Evolutionary conservation across 1,140 invertebrate genomes (phyloP).

Genomic region (Lepidurus arcticus): DNA sequence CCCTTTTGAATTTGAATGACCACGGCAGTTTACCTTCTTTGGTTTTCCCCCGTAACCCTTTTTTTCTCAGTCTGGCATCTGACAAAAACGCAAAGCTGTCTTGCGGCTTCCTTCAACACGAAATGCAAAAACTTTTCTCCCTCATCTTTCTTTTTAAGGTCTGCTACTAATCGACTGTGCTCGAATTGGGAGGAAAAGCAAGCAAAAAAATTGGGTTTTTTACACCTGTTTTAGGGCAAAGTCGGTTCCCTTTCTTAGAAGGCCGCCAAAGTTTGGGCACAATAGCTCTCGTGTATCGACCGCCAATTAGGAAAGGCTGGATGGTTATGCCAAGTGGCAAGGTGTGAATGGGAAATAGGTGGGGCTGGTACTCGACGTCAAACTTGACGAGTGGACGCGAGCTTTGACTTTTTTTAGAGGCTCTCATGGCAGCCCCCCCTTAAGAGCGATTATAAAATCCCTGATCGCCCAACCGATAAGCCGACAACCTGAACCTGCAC

Average conservation of each 20-base stretch:
- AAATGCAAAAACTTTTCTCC: not conserved
- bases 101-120: not conserved
- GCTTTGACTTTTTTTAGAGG: not conserved
- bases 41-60: not conserved
- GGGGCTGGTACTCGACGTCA: slow-evolving; percentile 16
- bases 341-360: slow-evolving; percentile 19
- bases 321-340: slow-evolving; percentile 18
- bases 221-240: not conserved
- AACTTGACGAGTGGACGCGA: slow-evolving; percentile 20
- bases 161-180: not conserved
- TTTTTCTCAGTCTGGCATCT: not conserved
- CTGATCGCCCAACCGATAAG: slow-evolving; percentile 10
- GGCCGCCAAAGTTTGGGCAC: slow-evolving; percentile 8
- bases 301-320: slow-evolving; percentile 20
- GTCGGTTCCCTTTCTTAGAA: not conserved
- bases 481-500: not conserved
- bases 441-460: slow-evolving; percentile 22
- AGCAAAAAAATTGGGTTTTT: not conserved
- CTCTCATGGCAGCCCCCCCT: slow-evolving; percentile 2
- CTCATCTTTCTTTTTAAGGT: not conserved
- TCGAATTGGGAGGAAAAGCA: not conserved
- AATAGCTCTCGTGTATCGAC: slow-evolving; percentile 9
- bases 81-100: not conserved
- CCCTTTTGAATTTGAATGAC: not conserved
- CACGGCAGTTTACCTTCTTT: not conserved